Evolutionary conservation across 2,888 invertebrate genomes (phyloP), one percentile per base, ranked within the genome.

Genomic region (Perizoma affinitatum): DNA sequence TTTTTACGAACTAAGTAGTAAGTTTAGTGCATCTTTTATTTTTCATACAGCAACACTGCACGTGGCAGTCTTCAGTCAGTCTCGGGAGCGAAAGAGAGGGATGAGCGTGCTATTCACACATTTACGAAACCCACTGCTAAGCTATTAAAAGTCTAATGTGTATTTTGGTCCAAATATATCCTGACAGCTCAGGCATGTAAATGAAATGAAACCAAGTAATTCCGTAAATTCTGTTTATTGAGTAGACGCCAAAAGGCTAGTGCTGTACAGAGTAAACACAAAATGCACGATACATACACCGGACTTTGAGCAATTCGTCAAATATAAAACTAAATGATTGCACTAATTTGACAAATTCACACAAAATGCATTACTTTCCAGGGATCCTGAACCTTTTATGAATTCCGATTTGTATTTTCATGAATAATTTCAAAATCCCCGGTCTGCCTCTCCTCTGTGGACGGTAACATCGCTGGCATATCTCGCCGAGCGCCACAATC

Each of bases 181-280:
- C n/a, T n/a, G 22, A 22, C 22, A 22, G 3, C 22, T 22, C 22
- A 3, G 22, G 22, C 22, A 22, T 22, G 1, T 38, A 7, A 3
- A 38, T 44, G n/a, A 34, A 35, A 35, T 43, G 41, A 59, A 55
- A 51, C 41, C 5, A 40, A 58, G 11, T 43, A 33, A 55, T 41
- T 55, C 41, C 36, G 9, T 63, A 55, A 70, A 69, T 61, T 70
- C 65, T 69, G 70, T 84, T 82, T 82, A 84, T 73, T 84, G 81
- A 83, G 81, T 82, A 78, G 68, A 73, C 63, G 80, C 81, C 82
- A 78, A 80, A 65, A 78, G 78, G 77, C 82, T 61, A 58, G 71
- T 72, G 73, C 69, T 72, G 70, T 71, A 69, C 70, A 70, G 53
- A 43, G 54, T 46, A 60, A 59, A 63, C 61, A 60, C 51, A 55